Base-by-base conservation (phyloP, 2,797 vertebrate genomes). In the Labroides dimidiatus region DNA sequence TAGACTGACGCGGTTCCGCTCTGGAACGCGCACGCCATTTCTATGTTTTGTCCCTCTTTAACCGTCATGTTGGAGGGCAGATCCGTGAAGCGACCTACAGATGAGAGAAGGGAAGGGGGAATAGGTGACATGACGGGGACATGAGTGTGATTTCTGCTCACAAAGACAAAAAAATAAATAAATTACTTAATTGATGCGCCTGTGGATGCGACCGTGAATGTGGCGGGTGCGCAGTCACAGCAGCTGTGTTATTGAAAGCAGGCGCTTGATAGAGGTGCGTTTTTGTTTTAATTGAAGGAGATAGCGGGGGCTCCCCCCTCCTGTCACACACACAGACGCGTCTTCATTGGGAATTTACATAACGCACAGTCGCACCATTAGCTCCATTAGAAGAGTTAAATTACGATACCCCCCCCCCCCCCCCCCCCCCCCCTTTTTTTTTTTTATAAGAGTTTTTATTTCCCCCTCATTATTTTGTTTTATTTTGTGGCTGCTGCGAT, bases 11-110 rank as follows among this genome's bases (percentile, higher is more conserved):
- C 78, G 0, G 96, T 96, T 69, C 95, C 94, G 69, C 97, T 98
- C 91, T 97, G 96, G 91, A 98, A 98, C 55, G 97, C 97, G 68
- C 96, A 98, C 27, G 96, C 96, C 97, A 98, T 98, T 88, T 98
- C 96, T 84, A 98, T 95, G 27, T 98, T 97, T 82, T 98, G 96
- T 42, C 97, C 97, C 90, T 97, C 96, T 30, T 93, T 96, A 21
- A 94, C 95, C 0, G 96, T 97, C 91, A 96, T 93, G 92, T 98
- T 98, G 82, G 94, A 92, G 41, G 97, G 97, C 75, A 96, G 92
- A 89, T 97, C 96, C 8, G 96, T 98, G 89, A 98, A 98, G 93
- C 94, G 96, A 89, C 96, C 97, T 98, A 95, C 68, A 91, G 93
- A 88, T 45, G 53, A 69, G 43, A 93, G 92, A 87, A 53, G 37